phyloP scores from a whole-genome alignment of 2,797 vertebrate species.

The Ibycter americanus region DNA sequence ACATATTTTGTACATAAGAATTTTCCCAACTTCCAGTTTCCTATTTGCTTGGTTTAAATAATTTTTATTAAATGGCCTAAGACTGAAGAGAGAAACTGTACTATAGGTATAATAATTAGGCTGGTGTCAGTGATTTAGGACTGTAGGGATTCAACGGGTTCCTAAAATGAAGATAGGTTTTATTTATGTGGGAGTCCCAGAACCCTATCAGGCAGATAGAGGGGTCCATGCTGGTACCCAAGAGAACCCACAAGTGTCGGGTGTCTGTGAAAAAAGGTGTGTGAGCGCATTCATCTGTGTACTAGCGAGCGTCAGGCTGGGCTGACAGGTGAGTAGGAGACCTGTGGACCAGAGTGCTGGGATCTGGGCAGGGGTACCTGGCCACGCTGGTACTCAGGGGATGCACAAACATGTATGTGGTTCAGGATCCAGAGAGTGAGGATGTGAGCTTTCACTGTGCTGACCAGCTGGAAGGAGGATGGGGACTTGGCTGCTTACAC shows the following conservation, averaged over 20 bases:
- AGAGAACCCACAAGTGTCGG: background rate
- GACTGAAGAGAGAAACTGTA: background rate
- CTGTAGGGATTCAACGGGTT: background rate
- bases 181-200: accelerated
- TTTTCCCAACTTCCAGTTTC: background rate
- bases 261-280: background rate
- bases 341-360: background rate
- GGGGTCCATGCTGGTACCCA: background rate
- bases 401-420: no score
- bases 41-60: background rate
- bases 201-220: background rate
- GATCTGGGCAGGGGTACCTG: no score
- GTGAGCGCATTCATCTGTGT: background rate
- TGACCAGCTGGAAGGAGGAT: background rate
- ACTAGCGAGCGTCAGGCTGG: background rate
- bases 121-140: background rate
- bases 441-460: background rate
- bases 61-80: background rate
- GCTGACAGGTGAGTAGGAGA: background rate
- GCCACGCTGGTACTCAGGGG: background rate
- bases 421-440: background rate
- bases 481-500: background rate
- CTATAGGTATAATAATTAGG: background rate
- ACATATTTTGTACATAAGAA: background rate
- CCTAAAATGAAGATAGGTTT: background rate